Conservation (phyloP, 2,888 invertebrate genomes). For the Tetramorium bicarinatum region DNA sequence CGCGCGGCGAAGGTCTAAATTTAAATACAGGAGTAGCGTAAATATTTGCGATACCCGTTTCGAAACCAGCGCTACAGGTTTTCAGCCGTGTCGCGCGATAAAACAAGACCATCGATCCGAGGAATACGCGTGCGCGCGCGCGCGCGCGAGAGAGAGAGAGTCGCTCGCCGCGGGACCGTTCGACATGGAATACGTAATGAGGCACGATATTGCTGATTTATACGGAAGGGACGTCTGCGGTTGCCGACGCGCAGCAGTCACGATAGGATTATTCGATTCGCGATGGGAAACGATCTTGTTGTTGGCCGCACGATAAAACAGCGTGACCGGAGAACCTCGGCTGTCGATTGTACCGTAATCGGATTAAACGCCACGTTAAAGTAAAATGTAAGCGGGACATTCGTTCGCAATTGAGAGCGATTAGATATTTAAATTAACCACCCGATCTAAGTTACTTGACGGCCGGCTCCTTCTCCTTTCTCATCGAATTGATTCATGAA, state of each 20-base stretch:
- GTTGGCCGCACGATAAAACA: background rate
- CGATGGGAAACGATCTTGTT: background rate
- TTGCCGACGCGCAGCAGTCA: background rate
- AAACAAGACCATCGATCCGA: conserved; percentile 60
- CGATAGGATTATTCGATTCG: conserved; percentile 22
- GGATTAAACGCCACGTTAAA: conserved; percentile 1
- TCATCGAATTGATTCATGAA: background rate
- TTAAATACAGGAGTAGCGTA: conserved; percentile 70
- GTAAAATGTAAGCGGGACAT: background rate
- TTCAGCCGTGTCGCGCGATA: conserved; percentile 51
- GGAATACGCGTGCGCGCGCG: background rate
- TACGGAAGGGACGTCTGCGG: background rate
- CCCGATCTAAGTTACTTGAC: background rate
- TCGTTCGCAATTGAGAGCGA: background rate
- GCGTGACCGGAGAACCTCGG: background rate
- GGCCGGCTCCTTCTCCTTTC: background rate
- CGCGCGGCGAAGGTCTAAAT: conserved; percentile 69
- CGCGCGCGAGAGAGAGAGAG: no score
- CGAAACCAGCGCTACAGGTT: conserved; percentile 61
- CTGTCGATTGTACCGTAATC: conserved; percentile 2
- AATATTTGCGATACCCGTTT: conserved; percentile 72
- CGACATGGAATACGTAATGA: conserved; percentile 26
- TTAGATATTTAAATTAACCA: background rate
- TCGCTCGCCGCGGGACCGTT: conserved; percentile 12
- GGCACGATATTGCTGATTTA: conserved; percentile 22